Conservation (phyloP, 2,113 vertebrate genomes). For the Oenanthe oenanthe region DNA sequence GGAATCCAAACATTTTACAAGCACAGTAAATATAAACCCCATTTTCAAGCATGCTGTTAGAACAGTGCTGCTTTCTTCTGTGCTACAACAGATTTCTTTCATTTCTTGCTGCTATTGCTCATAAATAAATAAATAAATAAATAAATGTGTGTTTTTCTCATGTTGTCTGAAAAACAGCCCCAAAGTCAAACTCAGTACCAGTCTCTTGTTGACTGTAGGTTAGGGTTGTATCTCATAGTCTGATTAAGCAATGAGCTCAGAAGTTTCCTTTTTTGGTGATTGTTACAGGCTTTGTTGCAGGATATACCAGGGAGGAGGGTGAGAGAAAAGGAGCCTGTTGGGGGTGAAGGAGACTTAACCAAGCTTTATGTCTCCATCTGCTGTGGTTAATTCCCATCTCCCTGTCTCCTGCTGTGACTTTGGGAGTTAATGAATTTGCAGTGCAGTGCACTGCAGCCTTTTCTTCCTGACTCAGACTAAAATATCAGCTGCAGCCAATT, state of each 20-base stretch:
- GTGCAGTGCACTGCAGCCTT: background rate
- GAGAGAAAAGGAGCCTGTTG: background rate
- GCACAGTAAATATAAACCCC: background rate
- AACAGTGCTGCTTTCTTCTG: background rate
- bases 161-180: background rate
- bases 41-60: background rate
- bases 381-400: conserved; percentile 31
- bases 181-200: background rate
- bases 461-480: background rate
- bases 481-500: background rate
- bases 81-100: background rate
- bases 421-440: conserved; percentile 10
- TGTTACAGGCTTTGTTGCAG: background rate
- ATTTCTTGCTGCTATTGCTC: background rate
- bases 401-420: conserved; percentile 14
- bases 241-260: background rate
- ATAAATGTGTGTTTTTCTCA: background rate
- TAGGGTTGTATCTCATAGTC: background rate
- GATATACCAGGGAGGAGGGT: background rate
- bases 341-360: conserved; percentile 3
- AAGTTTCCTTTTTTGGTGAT: conserved; percentile 42
- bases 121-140: background rate
- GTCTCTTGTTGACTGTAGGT: background rate
- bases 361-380: conserved; percentile 53
- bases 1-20: background rate